These are phyloP conservation scores for Zootoca vivipara DNA, from an alignment of 2,113 vertebrate genomes.

Conservation along the genomic window DNA sequence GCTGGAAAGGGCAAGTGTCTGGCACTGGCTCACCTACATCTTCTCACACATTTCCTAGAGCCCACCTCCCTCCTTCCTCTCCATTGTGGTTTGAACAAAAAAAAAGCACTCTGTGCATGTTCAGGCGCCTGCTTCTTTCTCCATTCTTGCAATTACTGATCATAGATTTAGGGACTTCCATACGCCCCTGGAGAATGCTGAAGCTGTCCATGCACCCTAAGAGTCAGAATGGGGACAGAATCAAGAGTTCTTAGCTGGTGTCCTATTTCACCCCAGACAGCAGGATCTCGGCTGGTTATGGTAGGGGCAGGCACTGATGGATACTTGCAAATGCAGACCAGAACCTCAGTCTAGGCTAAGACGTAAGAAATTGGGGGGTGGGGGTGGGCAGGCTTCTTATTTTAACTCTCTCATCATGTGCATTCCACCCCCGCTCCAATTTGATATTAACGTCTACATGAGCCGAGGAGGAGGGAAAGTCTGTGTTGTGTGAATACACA, in stretches of 20 bases:
- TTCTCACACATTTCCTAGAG: neutral
- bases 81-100: neutral
- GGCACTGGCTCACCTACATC: neutral
- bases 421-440: neutral
- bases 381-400: neutral
- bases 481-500: neutral
- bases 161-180: neutral
- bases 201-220: neutral
- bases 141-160: neutral
- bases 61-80: neutral
- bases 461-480: neutral
- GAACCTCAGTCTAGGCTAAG: neutral
- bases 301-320: neutral
- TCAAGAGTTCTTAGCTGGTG: neutral
- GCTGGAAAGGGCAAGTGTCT: neutral
- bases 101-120: neutral
- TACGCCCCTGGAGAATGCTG: neutral
- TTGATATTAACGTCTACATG: neutral
- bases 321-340: neutral
- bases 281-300: neutral
- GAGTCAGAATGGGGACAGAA: neutral
- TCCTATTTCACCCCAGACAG: neutral
- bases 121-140: neutral
- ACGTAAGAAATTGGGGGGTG: neutral
- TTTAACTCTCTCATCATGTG: neutral